phyloP scores from a whole-genome alignment of 2,797 vertebrate genomes.

The Myotis planiceps region DNA sequence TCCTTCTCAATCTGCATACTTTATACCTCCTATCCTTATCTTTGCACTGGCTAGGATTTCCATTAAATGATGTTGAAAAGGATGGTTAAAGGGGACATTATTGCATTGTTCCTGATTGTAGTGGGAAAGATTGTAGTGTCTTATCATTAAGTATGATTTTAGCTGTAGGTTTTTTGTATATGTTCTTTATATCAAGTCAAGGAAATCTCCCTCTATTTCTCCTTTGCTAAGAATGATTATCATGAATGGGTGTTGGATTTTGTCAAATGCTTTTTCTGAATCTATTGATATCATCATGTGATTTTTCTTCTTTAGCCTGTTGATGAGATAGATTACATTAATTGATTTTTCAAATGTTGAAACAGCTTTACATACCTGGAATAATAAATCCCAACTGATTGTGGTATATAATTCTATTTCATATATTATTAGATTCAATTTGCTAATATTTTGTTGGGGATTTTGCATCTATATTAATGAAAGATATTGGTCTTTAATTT shows the following conservation, averaged over 20 bases:
- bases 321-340: background rate
- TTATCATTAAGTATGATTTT: background rate
- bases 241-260: background rate
- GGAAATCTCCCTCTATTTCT: background rate
- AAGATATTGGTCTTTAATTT: background rate
- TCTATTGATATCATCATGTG: background rate
- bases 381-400: background rate
- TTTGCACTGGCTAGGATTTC: background rate
- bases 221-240: background rate
- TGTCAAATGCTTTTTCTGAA: background rate
- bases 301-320: background rate
- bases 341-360: background rate
- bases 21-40: background rate
- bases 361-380: background rate
- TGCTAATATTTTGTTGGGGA: background rate
- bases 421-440: background rate
- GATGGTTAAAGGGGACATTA: background rate
- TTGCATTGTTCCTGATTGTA: background rate
- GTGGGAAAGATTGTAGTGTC: background rate
- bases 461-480: background rate
- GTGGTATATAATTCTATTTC: background rate
- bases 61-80: background rate
- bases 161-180: background rate
- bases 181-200: background rate
- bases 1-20: background rate